phyloP scores from a whole-genome alignment of 1,140 invertebrate genomes.

The Calycopis cecrops region DNA sequence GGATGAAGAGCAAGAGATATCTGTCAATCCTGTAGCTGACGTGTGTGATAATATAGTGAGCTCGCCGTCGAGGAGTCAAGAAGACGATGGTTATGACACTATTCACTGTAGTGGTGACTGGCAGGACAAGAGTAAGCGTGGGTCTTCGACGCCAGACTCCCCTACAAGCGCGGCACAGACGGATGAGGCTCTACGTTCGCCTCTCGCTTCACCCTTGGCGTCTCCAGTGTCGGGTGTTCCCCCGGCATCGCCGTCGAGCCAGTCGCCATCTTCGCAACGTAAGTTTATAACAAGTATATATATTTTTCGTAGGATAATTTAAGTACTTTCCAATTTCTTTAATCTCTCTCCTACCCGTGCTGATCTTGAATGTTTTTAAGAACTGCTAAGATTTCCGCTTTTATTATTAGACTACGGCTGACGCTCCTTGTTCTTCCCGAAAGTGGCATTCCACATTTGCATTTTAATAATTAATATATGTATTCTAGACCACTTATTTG shows the following conservation, averaged over 20 bases:
- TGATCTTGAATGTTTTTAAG: no score
- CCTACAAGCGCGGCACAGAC: conserved; percentile 40
- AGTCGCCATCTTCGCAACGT: conserved; percentile 52
- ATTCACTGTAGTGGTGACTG: conserved; percentile 52
- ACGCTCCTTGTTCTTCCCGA: no score
- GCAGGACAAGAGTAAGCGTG: conserved; percentile 51
- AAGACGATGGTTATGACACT: conserved; percentile 54
- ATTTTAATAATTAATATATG: no score
- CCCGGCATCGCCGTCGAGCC: conserved; percentile 43
- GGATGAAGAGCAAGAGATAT: conserved; percentile 21
- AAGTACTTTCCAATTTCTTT: no score
- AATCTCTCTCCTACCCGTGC: no score
- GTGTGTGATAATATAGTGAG: conserved; percentile 32
- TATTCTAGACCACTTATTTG: no score
- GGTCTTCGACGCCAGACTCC: conserved; percentile 58
- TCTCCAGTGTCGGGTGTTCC: conserved; percentile 63
- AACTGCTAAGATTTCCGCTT: no score
- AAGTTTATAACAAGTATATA: conserved; percentile 18
- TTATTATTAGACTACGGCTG: no score
- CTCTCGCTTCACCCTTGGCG: conserved; percentile 73
- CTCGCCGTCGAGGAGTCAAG: conserved; percentile 33
- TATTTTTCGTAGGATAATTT: no score
- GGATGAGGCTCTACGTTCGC: conserved; percentile 65
- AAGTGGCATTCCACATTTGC: no score
- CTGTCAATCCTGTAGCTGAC: conserved; percentile 31